These are phyloP conservation scores for Philypnodon macrostomus DNA, from an alignment of 2,797 vertebrate species.

Conservation along the genomic window DNA sequence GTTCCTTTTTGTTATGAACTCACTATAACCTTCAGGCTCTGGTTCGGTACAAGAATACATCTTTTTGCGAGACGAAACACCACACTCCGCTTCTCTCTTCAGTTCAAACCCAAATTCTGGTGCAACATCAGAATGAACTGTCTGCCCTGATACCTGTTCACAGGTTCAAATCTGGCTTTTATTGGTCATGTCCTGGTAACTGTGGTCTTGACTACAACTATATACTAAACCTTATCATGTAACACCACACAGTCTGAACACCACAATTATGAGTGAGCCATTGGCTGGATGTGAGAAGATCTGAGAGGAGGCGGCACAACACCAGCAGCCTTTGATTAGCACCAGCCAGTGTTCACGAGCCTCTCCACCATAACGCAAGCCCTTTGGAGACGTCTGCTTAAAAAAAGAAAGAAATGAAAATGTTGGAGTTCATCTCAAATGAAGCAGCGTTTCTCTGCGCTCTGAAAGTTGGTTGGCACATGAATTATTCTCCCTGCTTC, in stretches of 20 bases:
- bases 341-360: slow-evolving; percentile 45
- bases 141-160: too few species aligned
- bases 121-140: too few species aligned
- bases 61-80: too few species aligned
- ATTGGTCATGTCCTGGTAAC: neutral
- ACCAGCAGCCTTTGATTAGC: slow-evolving; percentile 60
- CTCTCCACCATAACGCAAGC: slow-evolving; percentile 52
- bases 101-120: too few species aligned
- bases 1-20: too few species aligned
- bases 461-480: slow-evolving; percentile 67
- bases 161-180: too few species aligned
- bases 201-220: neutral
- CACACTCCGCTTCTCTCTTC: too few species aligned
- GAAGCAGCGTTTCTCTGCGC: slow-evolving; percentile 64
- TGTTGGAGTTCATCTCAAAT: slow-evolving; percentile 64
- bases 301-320: slow-evolving; percentile 50
- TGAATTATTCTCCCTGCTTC: slow-evolving; percentile 79
- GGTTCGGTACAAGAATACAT: too few species aligned
- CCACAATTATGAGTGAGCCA: slow-evolving; percentile 31
- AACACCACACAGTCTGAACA: too few species aligned
- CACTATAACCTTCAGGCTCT: too few species aligned
- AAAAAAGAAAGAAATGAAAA: slow-evolving; percentile 34
- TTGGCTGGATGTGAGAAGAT: slow-evolving; percentile 21
- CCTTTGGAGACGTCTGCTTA: slow-evolving; percentile 50
- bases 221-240: slow-evolving; percentile 1